Evolutionary conservation across 2,113 vertebrate genomes (phyloP).

Genomic region (Sula dactylatra): DNA sequence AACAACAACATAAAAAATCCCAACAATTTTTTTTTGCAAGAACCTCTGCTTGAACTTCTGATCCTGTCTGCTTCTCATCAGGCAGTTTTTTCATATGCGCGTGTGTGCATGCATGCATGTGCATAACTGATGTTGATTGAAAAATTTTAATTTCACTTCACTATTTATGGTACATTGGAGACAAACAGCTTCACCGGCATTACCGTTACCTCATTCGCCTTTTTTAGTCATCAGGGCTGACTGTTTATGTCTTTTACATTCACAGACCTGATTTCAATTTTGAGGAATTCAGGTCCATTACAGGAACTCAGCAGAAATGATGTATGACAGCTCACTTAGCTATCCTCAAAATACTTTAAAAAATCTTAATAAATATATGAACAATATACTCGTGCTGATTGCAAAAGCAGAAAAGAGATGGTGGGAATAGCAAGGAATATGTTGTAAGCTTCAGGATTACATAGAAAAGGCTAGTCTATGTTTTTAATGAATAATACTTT

Average conservation of each 20-base stretch:
- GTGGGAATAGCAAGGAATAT: not conserved
- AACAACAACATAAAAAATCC: conserved; percentile 14
- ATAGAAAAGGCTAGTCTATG: not conserved
- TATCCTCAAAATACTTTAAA: conserved; percentile 30
- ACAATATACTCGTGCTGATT: conserved; percentile 52
- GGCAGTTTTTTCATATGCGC: not conserved
- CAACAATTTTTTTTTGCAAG: not conserved
- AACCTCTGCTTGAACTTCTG: conserved; percentile 49
- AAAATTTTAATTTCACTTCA: conserved; percentile 66
- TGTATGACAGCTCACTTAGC: conserved; percentile 62
- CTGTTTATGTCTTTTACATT: conserved; percentile 73
- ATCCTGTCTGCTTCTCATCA: conserved; percentile 59
- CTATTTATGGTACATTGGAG: conserved; percentile 69
- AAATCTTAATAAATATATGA: conserved; percentile 42
- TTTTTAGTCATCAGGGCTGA: conserved; percentile 69
- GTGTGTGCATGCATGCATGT: not conserved
- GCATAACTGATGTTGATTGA: conserved; percentile 32
- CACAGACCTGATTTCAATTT: conserved; percentile 60
- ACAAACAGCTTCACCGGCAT: conserved; percentile 60
- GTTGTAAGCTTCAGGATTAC: not conserved
- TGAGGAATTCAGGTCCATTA: conserved; percentile 56
- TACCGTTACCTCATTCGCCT: conserved; percentile 61
- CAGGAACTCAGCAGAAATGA: conserved; percentile 46
- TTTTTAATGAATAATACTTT: not conserved
- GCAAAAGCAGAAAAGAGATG: conserved; percentile 52